Percentiles rank a stretch among this genome's conserved stretches.
Evolutionary conservation across 2,888 invertebrate genomes (phyloP).

Genomic region (Scotopteryx bipunctaria): DNA sequence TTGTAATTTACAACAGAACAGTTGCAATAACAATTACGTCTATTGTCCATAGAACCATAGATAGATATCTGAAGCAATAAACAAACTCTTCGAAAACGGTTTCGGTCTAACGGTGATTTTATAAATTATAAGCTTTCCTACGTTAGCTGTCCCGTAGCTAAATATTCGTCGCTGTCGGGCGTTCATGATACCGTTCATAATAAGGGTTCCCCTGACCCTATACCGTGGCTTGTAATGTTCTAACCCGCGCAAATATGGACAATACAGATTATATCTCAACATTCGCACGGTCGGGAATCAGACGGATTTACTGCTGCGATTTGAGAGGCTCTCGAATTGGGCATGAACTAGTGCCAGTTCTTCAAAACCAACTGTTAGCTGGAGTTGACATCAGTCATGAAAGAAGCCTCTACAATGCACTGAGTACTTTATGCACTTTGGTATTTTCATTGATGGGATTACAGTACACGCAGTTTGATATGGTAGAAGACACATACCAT

Average conservation of each 20-base stretch:
- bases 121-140: slow-evolving; percentile 1
- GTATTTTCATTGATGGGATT: too few species aligned
- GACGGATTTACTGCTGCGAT: slow-evolving; percentile 50
- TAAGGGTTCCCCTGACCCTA: slow-evolving; percentile 68
- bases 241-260: slow-evolving; percentile 62
- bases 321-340: slow-evolving; percentile 46
- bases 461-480: too few species aligned
- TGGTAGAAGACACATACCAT: too few species aligned
- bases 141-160: slow-evolving; percentile 40
- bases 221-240: slow-evolving; percentile 47
- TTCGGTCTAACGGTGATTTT: slow-evolving; percentile 1
- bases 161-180: slow-evolving; percentile 53
- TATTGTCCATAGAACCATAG: too few species aligned
- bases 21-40: too few species aligned
- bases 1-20: too few species aligned
- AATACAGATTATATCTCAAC: slow-evolving; percentile 60
- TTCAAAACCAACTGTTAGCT: background rate
- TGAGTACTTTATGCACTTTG: background rate
- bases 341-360: background rate
- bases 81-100: slow-evolving; percentile 5
- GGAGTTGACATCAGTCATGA: too few species aligned
- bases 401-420: background rate
- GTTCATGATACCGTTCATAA: slow-evolving; percentile 50
- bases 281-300: slow-evolving; percentile 65
- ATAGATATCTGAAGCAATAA: too few species aligned